Base-by-base conservation (phyloP, 2,888 invertebrate species). In the Polydrusus cervinus region DNA sequence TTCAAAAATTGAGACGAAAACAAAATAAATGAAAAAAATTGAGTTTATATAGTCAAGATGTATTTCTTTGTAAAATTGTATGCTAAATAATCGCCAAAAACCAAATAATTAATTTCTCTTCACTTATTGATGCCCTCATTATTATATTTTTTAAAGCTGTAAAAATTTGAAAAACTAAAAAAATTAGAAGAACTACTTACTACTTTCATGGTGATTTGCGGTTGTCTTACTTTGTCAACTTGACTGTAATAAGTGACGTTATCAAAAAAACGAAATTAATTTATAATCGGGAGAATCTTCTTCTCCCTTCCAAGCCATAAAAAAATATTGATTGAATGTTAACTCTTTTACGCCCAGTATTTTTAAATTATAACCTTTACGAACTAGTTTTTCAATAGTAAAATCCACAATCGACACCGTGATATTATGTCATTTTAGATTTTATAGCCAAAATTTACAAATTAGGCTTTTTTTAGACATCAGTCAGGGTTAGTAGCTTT, bases 381-480 rank as follows among this genome's bases (percentile, higher is more conserved):
- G 1, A 38, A 60, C 57, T 16, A 38, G 57, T 60, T 60, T 60
- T 40, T 11, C 16, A 3, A 16, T 18, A 11, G 9, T 60, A 9
- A 16, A 1, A 60, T 60, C 38, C 38, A 38, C 57, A 18, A 7
- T 9, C 7, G 9, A 34, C 7, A 34, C 34, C 34, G 14, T 16
- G 18, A 60, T 38, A 16, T 60, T 60, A 60, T 60, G 57, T 60
- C 57, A 60, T 38, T 60, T 38, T 57, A 10, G n/a, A 38, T 38
- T 60, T 60, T 60, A 60, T 38, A 34, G 38, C 10, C 14, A 16
- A 60, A 60, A 60, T 38, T 60, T 60, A 60, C 57, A 60, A 60
- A 60, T 60, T 38, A 60, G 38, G n/a, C 11, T 38, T 38, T 60
- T 60, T 60, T 60, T 38, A 38, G 57, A 38, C 16, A 13, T 38